A percentile compares a stretch with the other conserved stretches of the same genome.
Conservation (phyloP, 2,113 vertebrate species). For the human (Homo sapiens) region GRCh38 chr11:17999001-17999500, state of each 20-base stretch:
- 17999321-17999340: background rate
- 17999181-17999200: background rate
- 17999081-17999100: background rate
- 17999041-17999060: background rate
- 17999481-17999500: background rate
- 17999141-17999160: background rate
- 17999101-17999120: background rate
- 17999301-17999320: background rate
- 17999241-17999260: background rate
- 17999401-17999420: background rate
- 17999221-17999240: background rate
- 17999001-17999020: background rate
- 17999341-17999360: rapidly evolving
- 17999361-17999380: background rate
- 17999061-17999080: background rate
- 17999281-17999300: background rate
- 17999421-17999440: background rate
- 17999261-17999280: background rate
- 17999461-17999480: background rate
- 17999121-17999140: background rate
- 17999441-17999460: background rate
- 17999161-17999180: background rate
- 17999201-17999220: background rate
- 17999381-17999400: background rate
- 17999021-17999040: background rate